Base-by-base conservation (phyloP, 1,140 invertebrate species). In the Drosophila littoralis region DNA sequence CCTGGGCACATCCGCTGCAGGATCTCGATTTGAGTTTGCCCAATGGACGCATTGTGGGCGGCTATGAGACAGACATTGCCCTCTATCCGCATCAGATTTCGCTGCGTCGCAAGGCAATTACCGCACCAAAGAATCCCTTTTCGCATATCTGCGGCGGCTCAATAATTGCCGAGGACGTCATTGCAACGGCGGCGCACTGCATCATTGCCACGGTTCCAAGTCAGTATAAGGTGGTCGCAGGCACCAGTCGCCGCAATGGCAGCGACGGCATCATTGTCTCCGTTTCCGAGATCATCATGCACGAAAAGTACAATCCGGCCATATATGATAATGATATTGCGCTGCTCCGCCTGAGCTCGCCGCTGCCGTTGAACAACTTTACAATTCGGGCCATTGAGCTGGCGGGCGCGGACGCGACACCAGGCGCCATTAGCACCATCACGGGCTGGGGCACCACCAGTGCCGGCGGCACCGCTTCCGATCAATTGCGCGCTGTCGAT, bases 71-170 rank as follows among this genome's bases (percentile, higher is more conserved):
- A 1, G 66, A 81, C 33, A 74, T 91, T 6, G 54, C 65, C 6
- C 36, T 48, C 10, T 63, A 77, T 65, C 91, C 91, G 7, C 84
- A 92, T 76, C 91, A 92, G 52, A 77, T 92, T 10, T 86, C 84
- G 13, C 15, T 92, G 67, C 75, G 91, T 7, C 70, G 63, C 40
- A 91, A 91, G 48, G 75, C 66, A 17, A 69, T 91, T 6, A 70
- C 45, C 6, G 28, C 48, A 1, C 69, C 90, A 1, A 1, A 52
- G 15, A 74, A 75, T 28, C 0, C 74, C 1, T 92, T 35, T 40
- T 17, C 73, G 2, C 93, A 93, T 70, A 58, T 45, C 9, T 95
- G 95, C 78, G 95, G 95, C 2, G 95, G 94, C 2, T 93, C 93
- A 8, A 93, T 95, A 57, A 86, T 94, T 59, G 22, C 32, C 7